These are phyloP conservation scores for Paragorgia papillata DNA, from an alignment of 92 coral and sea anemone species.

Conservation along the genomic window DNA sequence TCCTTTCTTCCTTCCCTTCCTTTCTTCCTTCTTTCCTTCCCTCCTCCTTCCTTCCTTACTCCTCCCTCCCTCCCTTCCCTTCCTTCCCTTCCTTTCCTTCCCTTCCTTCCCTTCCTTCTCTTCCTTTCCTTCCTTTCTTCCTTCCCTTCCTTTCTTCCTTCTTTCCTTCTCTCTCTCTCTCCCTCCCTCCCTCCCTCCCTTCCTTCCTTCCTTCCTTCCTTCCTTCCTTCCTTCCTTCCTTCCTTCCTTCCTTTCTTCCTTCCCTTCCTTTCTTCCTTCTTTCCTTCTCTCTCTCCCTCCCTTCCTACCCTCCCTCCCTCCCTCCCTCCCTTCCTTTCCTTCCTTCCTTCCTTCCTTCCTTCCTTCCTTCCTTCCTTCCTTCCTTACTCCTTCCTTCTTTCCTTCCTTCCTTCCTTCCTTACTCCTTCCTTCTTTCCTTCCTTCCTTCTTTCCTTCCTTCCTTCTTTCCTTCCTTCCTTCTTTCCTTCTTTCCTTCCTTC, in stretches of 20 bases:
- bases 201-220: background rate
- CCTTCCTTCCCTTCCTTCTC: background rate
- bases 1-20: background rate
- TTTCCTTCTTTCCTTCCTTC: no score
- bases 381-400: background rate
- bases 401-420: constrained; percentile 6
- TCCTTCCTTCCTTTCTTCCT: background rate
- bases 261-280: background rate
- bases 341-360: background rate
- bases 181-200: background rate
- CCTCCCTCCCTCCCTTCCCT: background rate
- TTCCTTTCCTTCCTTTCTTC: background rate
- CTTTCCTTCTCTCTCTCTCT: background rate
- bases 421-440: constrained; percentile 4
- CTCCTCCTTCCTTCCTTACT: background rate
- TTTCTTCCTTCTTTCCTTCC: background rate
- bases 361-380: background rate
- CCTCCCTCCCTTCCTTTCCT: background rate
- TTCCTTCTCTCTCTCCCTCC: background rate
- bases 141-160: background rate
- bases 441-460: constrained; percentile 11
- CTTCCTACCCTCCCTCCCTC: background rate
- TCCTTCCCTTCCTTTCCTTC: background rate
- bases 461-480: background rate
- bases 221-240: background rate